phyloP scores from a whole-genome alignment of 2,888 invertebrate genomes.

The Rhagophthalmus giganteus region DNA sequence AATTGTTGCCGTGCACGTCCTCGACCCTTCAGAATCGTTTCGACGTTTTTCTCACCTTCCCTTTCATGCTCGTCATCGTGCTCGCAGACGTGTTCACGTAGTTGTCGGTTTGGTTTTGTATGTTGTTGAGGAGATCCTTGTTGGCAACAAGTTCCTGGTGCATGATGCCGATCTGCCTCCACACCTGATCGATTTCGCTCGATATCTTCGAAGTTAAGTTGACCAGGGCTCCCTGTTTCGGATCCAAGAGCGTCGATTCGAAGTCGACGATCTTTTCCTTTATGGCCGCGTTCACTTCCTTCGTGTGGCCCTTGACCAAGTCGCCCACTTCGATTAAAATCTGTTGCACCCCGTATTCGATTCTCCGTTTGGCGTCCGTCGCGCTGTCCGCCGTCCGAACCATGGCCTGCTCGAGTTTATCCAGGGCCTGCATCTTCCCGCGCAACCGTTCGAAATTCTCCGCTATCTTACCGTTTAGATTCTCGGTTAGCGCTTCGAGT shows the following conservation, averaged over 20 bases:
- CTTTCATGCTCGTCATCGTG: slow-evolving; percentile 78
- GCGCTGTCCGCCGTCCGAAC: slow-evolving; percentile 84
- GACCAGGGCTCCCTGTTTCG: slow-evolving; percentile 70
- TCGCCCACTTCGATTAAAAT: slow-evolving; percentile 76
- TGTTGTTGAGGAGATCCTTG: slow-evolving; percentile 71
- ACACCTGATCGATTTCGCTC: slow-evolving; percentile 80
- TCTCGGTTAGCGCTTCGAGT: slow-evolving; percentile 59
- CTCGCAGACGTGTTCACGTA: slow-evolving; percentile 79
- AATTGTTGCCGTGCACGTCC: too few relatives aligned
- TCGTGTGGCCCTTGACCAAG: slow-evolving; percentile 66
- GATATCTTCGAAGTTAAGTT: slow-evolving; percentile 79
- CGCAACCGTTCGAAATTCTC: slow-evolving; percentile 60
- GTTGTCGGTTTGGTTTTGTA: slow-evolving; percentile 75
- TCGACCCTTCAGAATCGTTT: neutral
- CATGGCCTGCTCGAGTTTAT: slow-evolving; percentile 76
- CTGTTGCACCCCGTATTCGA: slow-evolving; percentile 84
- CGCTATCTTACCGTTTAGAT: slow-evolving; percentile 61
- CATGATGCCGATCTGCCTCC: slow-evolving; percentile 90
- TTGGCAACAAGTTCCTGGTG: slow-evolving; percentile 79
- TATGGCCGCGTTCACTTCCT: slow-evolving; percentile 67
- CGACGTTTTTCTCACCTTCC: slow-evolving; percentile 60
- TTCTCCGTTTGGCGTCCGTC: slow-evolving; percentile 77
- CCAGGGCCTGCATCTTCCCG: slow-evolving; percentile 63
- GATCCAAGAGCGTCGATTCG: slow-evolving; percentile 68
- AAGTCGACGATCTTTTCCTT: slow-evolving; percentile 64